Evolutionary conservation across 1,140 invertebrate genomes (phyloP).

Genomic region (Matsumurasca onukii): DNA sequence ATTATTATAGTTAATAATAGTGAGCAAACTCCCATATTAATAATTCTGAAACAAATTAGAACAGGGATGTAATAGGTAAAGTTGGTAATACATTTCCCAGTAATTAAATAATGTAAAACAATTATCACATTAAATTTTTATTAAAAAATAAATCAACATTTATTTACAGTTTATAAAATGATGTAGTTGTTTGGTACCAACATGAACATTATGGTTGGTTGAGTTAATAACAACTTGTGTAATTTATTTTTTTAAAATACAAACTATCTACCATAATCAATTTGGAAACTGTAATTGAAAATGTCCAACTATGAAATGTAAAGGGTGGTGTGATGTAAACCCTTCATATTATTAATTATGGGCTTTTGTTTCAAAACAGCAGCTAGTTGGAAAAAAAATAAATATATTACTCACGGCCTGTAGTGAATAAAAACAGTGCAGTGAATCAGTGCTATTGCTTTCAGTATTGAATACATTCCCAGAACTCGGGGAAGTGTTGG

Average conservation of each 20-base stretch:
- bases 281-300: too few relatives aligned
- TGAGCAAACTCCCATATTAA: conserved; percentile 71
- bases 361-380: too few relatives aligned
- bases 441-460: conserved; percentile 72
- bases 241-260: too few relatives aligned
- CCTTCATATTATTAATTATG: too few relatives aligned
- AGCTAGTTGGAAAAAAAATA: too few relatives aligned
- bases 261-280: too few relatives aligned
- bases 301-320: too few relatives aligned
- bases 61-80: background rate
- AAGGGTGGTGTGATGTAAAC: too few relatives aligned
- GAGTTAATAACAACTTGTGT: too few relatives aligned
- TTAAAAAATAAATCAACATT: background rate
- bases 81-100: background rate
- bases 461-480: conserved; percentile 70
- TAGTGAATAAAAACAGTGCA: conserved; percentile 77
- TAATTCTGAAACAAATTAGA: conserved; percentile 53
- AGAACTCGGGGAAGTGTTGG: conserved; percentile 68
- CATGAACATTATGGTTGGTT: too few relatives aligned
- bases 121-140: background rate
- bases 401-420: conserved; percentile 71
- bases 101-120: background rate
- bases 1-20: conserved; percentile 63
- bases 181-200: too few relatives aligned
- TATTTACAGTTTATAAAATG: too few relatives aligned